Percentiles rank a stretch among this genome's conserved stretches.
These are phyloP conservation scores for Cervus canadensis DNA, from an alignment of 2,113 vertebrate species.

Conservation along the genomic window DNA sequence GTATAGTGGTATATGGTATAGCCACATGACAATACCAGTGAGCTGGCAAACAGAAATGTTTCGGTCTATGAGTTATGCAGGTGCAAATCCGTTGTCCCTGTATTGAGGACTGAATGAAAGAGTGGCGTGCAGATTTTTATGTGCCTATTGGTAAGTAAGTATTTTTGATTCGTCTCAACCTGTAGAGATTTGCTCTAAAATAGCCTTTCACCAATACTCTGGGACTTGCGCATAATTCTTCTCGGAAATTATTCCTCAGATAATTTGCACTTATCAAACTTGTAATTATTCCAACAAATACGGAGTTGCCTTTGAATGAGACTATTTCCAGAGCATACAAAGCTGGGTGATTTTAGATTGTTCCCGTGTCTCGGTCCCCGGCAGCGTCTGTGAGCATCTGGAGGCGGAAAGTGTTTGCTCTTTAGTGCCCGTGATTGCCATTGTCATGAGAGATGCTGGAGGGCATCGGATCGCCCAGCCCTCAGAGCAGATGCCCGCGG, in stretches of 20 bases:
- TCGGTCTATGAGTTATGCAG: neutral
- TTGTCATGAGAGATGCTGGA: neutral
- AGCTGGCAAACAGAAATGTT: neutral
- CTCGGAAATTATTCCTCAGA: conserved; percentile 10
- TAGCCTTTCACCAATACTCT: neutral
- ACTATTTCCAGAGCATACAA: conserved; percentile 41
- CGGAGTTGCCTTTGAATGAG: neutral
- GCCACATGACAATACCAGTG: too few species aligned
- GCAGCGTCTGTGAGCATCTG: conserved; percentile 25
- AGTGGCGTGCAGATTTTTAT: neutral
- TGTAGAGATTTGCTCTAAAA: neutral
- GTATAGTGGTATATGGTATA: too few species aligned
- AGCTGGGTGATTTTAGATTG: conserved; percentile 49
- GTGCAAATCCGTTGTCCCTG: neutral
- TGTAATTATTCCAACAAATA: conserved; percentile 43
- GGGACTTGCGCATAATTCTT: neutral
- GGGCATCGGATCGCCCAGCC: conserved; percentile 29
- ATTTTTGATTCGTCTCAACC: neutral
- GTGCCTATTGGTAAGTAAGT: neutral
- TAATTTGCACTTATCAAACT: conserved; percentile 37
- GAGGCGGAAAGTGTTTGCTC: neutral
- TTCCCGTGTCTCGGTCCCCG: neutral
- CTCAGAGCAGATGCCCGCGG: conserved; percentile 34
- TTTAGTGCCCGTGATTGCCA: conserved; percentile 36
- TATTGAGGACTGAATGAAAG: neutral